Evolutionary conservation across 2,113 vertebrate genomes (phyloP).

Genomic region (Pseudonaja textilis): DNA sequence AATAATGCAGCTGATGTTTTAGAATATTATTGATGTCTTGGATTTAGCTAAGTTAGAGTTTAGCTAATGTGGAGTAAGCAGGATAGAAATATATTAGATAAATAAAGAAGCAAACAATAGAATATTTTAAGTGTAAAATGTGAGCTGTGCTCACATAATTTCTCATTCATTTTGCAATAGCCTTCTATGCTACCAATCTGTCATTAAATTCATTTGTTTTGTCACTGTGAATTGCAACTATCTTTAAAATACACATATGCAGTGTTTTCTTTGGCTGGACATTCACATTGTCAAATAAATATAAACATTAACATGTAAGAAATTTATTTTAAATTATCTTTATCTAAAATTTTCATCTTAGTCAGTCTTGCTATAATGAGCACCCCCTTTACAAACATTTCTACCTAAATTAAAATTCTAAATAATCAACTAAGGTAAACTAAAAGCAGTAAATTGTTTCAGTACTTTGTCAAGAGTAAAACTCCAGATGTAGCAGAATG

Average conservation of each 20-base stretch:
- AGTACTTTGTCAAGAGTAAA: constrained; percentile 16
- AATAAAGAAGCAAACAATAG: not conserved
- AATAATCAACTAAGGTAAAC: constrained; percentile 6
- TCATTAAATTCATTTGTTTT: not conserved
- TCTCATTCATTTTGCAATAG: not conserved
- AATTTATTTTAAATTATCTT: no score
- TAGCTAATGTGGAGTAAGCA: not conserved
- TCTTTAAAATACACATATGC: not conserved
- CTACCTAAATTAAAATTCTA: constrained; percentile 32
- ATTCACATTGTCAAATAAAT: constrained; percentile 23
- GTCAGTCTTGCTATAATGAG: constrained; percentile 37
- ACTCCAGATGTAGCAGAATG: constrained; percentile 17
- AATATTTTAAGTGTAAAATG: not conserved
- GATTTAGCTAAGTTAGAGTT: not conserved
- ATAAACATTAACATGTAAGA: constrained; percentile 29
- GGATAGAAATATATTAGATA: not conserved
- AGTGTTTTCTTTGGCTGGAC: not conserved
- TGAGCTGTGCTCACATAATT: not conserved
- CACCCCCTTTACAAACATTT: constrained; percentile 32
- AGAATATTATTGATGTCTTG: not conserved
- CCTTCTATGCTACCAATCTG: not conserved
- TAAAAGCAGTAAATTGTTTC: constrained; percentile 27
- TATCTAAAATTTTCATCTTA: not conserved
- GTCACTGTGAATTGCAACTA: not conserved
- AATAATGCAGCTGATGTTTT: not conserved